Conservation (phyloP, 2,113 vertebrate species). For the Platysternon megacephalum region DNA sequence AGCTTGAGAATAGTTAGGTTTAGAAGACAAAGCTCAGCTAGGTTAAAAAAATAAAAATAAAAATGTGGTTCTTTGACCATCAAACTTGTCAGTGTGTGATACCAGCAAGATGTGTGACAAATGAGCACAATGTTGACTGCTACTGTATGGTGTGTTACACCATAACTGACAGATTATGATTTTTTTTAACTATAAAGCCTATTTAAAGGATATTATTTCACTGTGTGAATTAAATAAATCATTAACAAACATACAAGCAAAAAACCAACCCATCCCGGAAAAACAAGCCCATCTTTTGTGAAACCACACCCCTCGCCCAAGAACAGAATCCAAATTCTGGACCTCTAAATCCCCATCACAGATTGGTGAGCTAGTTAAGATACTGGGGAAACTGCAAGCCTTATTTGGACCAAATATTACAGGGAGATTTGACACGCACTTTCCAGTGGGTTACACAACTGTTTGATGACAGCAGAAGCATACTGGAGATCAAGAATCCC, state of each 20-base stretch:
- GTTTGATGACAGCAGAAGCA: background rate
- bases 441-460: background rate
- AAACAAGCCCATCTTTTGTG: background rate
- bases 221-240: background rate
- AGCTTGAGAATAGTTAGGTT: background rate
- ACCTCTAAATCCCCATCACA: background rate
- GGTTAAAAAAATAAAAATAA: background rate
- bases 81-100: background rate
- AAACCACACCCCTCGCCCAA: background rate
- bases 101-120: background rate
- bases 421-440: background rate
- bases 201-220: background rate
- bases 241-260: background rate
- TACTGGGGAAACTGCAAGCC: background rate
- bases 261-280: accelerated
- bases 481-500: background rate
- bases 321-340: background rate
- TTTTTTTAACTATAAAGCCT: background rate
- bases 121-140: background rate
- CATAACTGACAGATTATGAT: background rate
- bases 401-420: background rate
- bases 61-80: background rate
- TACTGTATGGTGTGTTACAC: background rate
- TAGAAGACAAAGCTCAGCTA: background rate
- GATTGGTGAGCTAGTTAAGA: background rate